A percentile compares a stretch with the other conserved stretches of the same genome.
These are phyloP conservation scores for Campylomormyrus tamandua DNA, from an alignment of 2,113 vertebrate genomes.

Conservation along the genomic window DNA sequence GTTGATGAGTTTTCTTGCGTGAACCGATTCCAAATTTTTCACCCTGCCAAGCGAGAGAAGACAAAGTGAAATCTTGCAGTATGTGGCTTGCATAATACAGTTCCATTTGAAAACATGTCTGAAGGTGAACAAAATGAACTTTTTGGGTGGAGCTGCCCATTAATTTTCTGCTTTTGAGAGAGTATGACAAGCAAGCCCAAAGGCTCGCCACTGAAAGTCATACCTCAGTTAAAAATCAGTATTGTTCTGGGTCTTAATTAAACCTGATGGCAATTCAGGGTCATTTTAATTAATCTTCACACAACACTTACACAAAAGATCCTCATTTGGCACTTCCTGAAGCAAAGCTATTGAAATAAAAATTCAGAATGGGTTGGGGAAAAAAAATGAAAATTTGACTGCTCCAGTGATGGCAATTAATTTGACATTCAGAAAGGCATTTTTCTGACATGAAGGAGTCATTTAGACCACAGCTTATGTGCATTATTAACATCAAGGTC, in stretches of 20 bases:
- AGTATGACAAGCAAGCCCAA: conserved; percentile 12
- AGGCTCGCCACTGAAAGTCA: conserved; percentile 24
- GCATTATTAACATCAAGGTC: conserved; percentile 49
- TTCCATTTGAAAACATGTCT: background rate
- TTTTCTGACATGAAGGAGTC: conserved; percentile 52
- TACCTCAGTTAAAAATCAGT: conserved; percentile 60
- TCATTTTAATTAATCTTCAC: conserved; percentile 62
- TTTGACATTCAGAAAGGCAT: conserved; percentile 58
- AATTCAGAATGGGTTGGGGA: conserved; percentile 53
- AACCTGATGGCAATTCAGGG: conserved; percentile 60
- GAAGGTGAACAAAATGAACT: background rate
- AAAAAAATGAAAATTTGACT: conserved; percentile 60
- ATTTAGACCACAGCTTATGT: conserved; percentile 52
- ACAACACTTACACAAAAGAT: conserved; percentile 51
- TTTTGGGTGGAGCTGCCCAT: background rate
- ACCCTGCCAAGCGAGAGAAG: background rate
- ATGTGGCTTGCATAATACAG: background rate
- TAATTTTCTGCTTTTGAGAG: background rate
- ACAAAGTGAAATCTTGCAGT: background rate
- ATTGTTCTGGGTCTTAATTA: conserved; percentile 61
- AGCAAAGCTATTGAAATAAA: conserved; percentile 51
- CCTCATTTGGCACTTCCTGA: conserved; percentile 39
- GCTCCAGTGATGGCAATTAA: conserved; percentile 63
- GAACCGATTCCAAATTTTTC: background rate
- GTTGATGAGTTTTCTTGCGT: background rate